These are phyloP conservation scores for Caenorhabditis macrosperma DNA, from an alignment of 2,888 invertebrate genomes.

Conservation along the genomic window DNA sequence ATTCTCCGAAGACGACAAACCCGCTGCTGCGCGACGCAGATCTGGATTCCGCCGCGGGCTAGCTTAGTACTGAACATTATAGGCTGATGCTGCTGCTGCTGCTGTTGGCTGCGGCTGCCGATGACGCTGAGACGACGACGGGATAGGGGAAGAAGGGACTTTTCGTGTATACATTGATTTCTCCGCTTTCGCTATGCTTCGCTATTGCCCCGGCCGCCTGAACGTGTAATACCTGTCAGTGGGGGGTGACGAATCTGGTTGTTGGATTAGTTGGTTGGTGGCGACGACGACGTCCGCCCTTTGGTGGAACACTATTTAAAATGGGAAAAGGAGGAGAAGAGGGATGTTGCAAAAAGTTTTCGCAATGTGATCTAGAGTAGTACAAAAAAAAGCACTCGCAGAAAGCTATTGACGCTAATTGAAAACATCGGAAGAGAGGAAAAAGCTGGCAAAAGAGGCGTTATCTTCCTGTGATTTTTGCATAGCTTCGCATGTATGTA, in stretches of 20 bases:
- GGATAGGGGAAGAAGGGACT: too few species aligned
- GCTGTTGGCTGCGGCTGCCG: not conserved
- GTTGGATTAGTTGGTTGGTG: not conserved
- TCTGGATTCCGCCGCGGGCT: slow-evolving; percentile 35
- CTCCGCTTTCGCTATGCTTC: slow-evolving; percentile 29
- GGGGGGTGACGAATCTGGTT: slow-evolving; percentile 28
- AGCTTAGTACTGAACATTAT: slow-evolving; percentile 49
- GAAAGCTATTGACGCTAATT: not conserved
- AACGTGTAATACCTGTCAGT: slow-evolving; percentile 45
- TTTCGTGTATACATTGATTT: slow-evolving; percentile 14
- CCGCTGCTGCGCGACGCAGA: slow-evolving; percentile 30
- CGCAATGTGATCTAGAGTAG: too few species aligned
- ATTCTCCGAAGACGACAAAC: slow-evolving; percentile 27
- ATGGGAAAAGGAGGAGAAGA: too few species aligned
- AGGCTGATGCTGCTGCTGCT: slow-evolving; percentile 6
- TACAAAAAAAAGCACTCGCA: too few species aligned
- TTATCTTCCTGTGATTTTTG: slow-evolving; percentile 35
- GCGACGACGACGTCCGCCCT: too few species aligned
- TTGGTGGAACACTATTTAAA: too few species aligned
- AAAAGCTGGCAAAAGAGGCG: not conserved
- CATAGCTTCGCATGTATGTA: slow-evolving; percentile 15
- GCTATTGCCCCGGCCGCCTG: slow-evolving; percentile 11
- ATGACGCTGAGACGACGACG: not conserved
- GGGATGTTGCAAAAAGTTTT: too few species aligned
- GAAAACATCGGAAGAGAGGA: slow-evolving; percentile 6